Evolutionary conservation across 2,888 invertebrate species (phyloP), one percentile per base, ranked within the genome.

Genomic region (Laothoe populi): DNA sequence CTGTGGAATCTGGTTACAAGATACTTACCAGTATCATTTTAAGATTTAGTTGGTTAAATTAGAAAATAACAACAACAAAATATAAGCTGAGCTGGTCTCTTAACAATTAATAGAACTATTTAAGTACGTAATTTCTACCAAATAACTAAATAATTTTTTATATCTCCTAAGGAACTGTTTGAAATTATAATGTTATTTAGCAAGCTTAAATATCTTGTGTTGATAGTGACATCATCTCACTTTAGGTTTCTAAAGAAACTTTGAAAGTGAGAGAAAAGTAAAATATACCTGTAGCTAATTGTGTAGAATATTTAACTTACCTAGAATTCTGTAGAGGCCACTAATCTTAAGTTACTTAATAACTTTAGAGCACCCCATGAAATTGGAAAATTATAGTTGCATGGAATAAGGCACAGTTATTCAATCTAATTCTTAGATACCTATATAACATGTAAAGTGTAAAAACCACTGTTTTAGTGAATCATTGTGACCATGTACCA

Each of bases 161-260:
- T 53, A 53, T 53, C 35, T 35, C 35, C 35, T 53, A 35, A 19
- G n/a, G 13, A 49, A 16, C 26, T 31, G 31, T 24, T 26, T 16
- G 31, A 26, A 35, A 53, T 53, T 19, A 44, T 19, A 1, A 38
- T 38, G 13, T 38, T 31, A 31, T 44, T 16, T 19, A 35, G 10
- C 31, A 31, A 7, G 16, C 4, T 8, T 42, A 26, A 42, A 42
- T 31, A 53, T 62, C 60, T 64, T 64, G 59, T 63, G 68, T 64
- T 63, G 64, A 75, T 73, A 71, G 24, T 61, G 49, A 19, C 40
- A 53, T 53, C 21, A 42, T 83, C 87, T 88, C 89, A 71, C 83
- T 84, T 83, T 83, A 76, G 81, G 84, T 90, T 90, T 89, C 85
- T 60, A 66, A 66, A 78, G 83, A 89, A 90, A 90, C 88, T 80